Evolutionary conservation across 2,888 invertebrate genomes (phyloP).

Genomic region (Dastarcus helophoroides): DNA sequence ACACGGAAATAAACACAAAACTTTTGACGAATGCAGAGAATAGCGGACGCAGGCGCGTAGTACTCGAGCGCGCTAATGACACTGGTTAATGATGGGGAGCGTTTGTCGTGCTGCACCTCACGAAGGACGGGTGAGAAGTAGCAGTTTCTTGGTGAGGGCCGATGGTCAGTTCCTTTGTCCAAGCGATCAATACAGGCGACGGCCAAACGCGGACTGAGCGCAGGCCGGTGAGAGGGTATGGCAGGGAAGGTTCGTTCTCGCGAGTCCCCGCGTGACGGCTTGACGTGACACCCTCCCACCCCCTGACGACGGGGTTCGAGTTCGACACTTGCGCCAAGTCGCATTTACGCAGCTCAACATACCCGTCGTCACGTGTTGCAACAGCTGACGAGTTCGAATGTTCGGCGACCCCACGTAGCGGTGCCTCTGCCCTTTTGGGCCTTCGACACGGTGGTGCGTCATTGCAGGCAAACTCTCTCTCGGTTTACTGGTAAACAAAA

Average conservation of each 20-base stretch:
- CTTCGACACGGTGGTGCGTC: neutral
- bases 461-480: neutral
- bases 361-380: conserved; percentile 20
- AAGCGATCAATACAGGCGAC: conserved; percentile 36
- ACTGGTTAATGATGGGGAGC: conserved; percentile 39
- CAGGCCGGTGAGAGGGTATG: conserved; percentile 20
- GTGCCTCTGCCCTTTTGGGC: neutral
- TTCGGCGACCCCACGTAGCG: neutral
- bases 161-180: conserved; percentile 45
- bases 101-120: conserved; percentile 32
- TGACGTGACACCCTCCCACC: conserved; percentile 51
- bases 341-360: conserved; percentile 30
- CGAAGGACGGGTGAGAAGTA: conserved; percentile 20
- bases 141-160: conserved; percentile 29
- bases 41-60: conserved; percentile 21
- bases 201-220: conserved; percentile 33
- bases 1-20: conserved; percentile 26
- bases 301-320: conserved; percentile 31
- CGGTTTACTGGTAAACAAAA: too few relatives aligned
- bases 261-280: conserved; percentile 39
- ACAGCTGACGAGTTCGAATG: conserved; percentile 19
- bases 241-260: conserved; percentile 25
- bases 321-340: conserved; percentile 32
- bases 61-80: conserved; percentile 20
- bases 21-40: conserved; percentile 28